Conservation (phyloP, 2,888 invertebrate genomes). For the Hofmannophila pseudospretella region DNA sequence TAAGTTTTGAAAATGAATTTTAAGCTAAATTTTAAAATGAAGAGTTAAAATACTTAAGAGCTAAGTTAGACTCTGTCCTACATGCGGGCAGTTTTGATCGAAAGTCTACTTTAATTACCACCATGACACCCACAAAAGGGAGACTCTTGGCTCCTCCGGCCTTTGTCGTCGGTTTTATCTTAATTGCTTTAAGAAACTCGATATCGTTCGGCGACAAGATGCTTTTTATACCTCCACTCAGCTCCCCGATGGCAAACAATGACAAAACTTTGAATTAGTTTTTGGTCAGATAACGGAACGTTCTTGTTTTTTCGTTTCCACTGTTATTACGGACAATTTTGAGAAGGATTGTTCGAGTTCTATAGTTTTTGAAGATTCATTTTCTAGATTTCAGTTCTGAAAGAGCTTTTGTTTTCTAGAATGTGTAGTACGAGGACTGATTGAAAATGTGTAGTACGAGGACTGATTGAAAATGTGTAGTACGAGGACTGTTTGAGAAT, state of each 20-base stretch:
- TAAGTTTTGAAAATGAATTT: too few relatives aligned
- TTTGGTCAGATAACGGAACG: constrained; percentile 58
- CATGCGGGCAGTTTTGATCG: constrained; percentile 42
- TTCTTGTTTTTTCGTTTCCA: constrained; percentile 39
- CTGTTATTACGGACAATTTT: constrained; percentile 48
- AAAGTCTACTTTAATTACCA: constrained; percentile 54
- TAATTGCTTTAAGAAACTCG: constrained; percentile 75
- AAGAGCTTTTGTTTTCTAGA: too few relatives aligned
- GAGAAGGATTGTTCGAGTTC: constrained; percentile 40
- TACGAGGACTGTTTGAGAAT: too few relatives aligned
- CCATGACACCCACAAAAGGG: constrained; percentile 44
- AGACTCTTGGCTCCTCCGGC: constrained; percentile 37
- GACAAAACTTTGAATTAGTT: constrained; percentile 71
- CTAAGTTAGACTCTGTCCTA: not conserved
- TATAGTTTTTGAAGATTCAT: constrained; percentile 38
- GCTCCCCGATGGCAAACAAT: constrained; percentile 60
- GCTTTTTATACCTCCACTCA: constrained; percentile 63
- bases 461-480: too few relatives aligned
- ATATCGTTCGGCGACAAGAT: constrained; percentile 72
- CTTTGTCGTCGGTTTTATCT: constrained; percentile 70
- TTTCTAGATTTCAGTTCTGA: constrained; percentile 15
- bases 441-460: too few relatives aligned
- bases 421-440: too few relatives aligned
- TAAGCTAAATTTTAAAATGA: too few relatives aligned
- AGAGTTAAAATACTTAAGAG: too few relatives aligned